These are phyloP conservation scores for Nothocercus julius DNA, from an alignment of 2,113 vertebrate species.

Conservation along the genomic window DNA sequence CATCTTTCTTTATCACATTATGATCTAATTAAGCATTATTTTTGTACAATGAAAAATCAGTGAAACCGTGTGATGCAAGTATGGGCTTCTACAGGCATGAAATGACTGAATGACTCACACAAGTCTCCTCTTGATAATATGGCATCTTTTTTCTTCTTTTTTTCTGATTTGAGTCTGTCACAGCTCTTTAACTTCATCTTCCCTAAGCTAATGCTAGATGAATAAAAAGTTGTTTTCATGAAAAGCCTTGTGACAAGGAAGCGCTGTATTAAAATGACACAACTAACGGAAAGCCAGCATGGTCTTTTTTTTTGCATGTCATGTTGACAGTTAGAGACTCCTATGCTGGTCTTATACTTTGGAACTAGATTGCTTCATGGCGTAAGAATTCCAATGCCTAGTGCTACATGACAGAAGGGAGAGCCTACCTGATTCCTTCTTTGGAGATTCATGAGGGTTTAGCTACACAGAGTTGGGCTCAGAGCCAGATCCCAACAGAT, in stretches of 20 bases:
- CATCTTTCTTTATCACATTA: neutral
- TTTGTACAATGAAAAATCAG: neutral
- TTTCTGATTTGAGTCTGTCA: conserved; percentile 5
- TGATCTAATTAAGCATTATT: conserved; percentile 13
- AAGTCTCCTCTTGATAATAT: neutral
- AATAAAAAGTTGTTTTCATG: conserved; percentile 33
- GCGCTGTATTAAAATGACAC: conserved; percentile 2
- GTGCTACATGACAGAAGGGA: neutral
- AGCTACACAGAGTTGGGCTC: neutral
- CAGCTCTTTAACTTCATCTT: conserved; percentile 43
- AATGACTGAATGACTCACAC: conserved; percentile 31
- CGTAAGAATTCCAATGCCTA: neutral
- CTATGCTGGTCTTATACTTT: neutral
- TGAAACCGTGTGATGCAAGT: neutral
- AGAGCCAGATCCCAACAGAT: neutral
- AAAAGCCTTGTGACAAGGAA: conserved; percentile 36
- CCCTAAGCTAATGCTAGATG: conserved; percentile 50
- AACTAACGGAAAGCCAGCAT: neutral
- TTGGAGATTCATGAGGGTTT: neutral
- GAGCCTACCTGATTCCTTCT: neutral
- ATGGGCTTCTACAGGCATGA: neutral
- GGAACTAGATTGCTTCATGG: neutral
- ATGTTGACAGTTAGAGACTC: neutral
- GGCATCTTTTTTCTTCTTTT: neutral
- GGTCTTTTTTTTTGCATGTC: neutral